A percentile compares a stretch with the other conserved stretches of the same genome.
Evolutionary conservation across 1,140 invertebrate species (phyloP).

Genomic region (Anastrepha obliqua): DNA sequence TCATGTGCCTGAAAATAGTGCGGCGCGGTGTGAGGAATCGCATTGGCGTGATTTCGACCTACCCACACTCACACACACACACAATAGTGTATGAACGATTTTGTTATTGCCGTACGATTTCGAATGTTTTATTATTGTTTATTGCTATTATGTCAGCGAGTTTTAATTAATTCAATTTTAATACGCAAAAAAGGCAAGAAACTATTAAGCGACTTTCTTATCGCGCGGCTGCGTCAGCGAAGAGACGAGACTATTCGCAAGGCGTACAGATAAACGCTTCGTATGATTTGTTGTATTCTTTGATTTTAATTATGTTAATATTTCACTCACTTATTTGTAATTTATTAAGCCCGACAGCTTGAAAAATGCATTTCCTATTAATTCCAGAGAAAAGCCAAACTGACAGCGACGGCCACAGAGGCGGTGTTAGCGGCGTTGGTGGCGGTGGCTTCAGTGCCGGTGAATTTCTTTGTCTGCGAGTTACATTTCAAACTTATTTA

Average conservation of each 20-base stretch:
- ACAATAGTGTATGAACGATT: background rate
- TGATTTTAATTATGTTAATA: conserved; percentile 48
- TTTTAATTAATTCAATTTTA: conserved; percentile 50
- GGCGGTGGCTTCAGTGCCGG: background rate
- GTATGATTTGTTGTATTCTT: conserved; percentile 50
- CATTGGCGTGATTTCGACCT: no score
- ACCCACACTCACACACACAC: no score
- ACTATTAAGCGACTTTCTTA: conserved; percentile 28
- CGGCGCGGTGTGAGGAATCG: no score
- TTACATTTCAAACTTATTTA: background rate
- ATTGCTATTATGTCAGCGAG: background rate
- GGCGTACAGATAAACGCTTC: conserved; percentile 12
- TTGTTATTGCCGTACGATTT: conserved; percentile 14
- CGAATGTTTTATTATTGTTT: conserved; percentile 26
- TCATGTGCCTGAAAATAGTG: no score
- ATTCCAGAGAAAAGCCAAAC: conserved; percentile 24
- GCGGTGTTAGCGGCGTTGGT: background rate
- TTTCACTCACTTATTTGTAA: conserved; percentile 38
- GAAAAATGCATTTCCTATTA: conserved; percentile 51
- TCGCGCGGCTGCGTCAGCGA: background rate
- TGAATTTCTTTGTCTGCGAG: conserved; percentile 33
- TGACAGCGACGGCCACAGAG: background rate
- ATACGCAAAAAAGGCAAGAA: conserved; percentile 45
- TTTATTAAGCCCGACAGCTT: conserved; percentile 42
- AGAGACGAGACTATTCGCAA: conserved; percentile 28